Base-by-base conservation (phyloP, 2,797 vertebrate species). In the Manis crassicaudata region DNA sequence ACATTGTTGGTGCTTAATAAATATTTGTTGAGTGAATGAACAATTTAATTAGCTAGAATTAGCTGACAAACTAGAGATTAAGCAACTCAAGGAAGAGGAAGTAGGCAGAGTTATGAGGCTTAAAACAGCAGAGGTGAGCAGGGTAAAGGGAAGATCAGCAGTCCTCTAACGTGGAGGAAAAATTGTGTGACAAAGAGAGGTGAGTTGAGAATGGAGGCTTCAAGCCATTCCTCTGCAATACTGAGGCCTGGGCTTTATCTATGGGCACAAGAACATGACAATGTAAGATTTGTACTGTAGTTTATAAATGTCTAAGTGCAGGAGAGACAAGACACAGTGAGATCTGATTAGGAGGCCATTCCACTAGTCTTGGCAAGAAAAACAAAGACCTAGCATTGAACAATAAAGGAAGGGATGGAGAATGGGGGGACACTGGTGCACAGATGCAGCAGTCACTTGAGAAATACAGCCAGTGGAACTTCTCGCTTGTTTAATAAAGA, bases 21-120 rank as follows among this genome's bases (percentile, higher is more conserved):
- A 86, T 77, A 18, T 76, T 85, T 65, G 29, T 94, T 81, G 23
- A 88, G 68, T 65, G 46, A 95, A 76, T 81, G 10, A 16, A 58
- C 10, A 73, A 21, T 43, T 72, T 67, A 60, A 52, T 67, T 85
- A 6, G 2, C 23, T 79, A 40, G 17, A 67, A 5, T 58, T 90
- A 89, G 16, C 29, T 91, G 58, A 37, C 29, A 72, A 63, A 50
- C 8, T n/a, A 77, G n/a, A 75, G 43, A 10, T 60, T 87, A 62
- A 80, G 14, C 23, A 54, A 50, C 52, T 83, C 43, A 62, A 50
- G 17, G 4, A 86, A 72, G 68, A 91, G 12, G 25, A 70, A 40
- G 27, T 75, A 91, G 32, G 3, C 40, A 85, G 52, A 43, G 7
- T 21, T 16, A 23, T 46, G 32, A 84, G 80, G 13, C 8, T 32